These are phyloP conservation scores for Andinoacara biseriatus DNA, from an alignment of 2,113 vertebrate species.

Conservation along the genomic window DNA sequence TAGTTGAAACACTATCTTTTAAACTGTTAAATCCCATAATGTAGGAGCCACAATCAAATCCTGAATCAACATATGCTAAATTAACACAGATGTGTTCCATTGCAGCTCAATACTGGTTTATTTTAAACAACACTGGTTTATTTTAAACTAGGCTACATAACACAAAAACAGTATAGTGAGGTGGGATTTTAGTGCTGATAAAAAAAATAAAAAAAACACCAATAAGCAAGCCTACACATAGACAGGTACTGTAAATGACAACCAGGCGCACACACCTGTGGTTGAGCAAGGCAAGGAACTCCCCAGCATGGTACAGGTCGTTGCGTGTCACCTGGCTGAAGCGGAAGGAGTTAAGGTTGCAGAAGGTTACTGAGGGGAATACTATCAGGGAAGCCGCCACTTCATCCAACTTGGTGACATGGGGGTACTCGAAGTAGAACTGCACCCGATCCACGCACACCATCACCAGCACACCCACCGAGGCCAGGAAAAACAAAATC, in stretches of 20 bases:
- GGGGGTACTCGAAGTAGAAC: conserved; percentile 96
- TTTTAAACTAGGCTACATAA: neutral
- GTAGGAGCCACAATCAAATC: neutral
- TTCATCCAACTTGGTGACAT: conserved; percentile 98
- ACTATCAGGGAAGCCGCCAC: conserved; percentile 87
- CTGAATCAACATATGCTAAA: conserved; percentile 3
- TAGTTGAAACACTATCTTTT: too few relatives aligned
- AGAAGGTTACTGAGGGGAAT: conserved; percentile 96
- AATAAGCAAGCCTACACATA: neutral
- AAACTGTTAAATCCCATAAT: neutral
- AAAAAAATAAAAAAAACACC: neutral
- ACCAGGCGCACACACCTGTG: conserved; percentile 87
- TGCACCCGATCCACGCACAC: conserved; percentile 96
- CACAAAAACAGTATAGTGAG: neutral
- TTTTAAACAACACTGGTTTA: neutral
- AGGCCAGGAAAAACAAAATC: conserved; percentile 94
- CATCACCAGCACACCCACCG: conserved; percentile 87
- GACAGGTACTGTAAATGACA: neutral
- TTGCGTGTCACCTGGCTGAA: conserved; percentile 97
- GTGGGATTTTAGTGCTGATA: neutral
- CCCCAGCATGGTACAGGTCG: conserved; percentile 97
- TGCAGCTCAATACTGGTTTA: neutral
- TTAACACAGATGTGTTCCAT: conserved; percentile 17
- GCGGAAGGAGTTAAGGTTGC: conserved; percentile 99
- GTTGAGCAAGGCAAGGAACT: conserved; percentile 96